These are phyloP conservation scores for Acromyrmex charruanus DNA, from an alignment of 1,140 invertebrate genomes.

Conservation along the genomic window DNA sequence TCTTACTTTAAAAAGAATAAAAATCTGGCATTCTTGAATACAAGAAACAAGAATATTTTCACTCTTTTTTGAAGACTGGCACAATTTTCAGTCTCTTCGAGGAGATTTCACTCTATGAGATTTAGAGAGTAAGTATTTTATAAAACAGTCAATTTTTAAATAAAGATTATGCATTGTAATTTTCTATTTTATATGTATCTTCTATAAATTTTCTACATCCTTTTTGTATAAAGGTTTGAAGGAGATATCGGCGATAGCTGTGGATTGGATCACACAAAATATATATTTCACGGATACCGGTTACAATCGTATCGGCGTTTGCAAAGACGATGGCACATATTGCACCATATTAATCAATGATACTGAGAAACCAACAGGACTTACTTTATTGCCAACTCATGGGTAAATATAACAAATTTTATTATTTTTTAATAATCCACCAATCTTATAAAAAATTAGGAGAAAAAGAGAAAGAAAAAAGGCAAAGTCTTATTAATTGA, in stretches of 20 bases:
- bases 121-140: background rate
- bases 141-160: background rate
- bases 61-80: too few species aligned
- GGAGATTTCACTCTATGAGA: too few species aligned
- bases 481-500: background rate
- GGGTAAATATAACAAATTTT: constrained; percentile 85
- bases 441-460: background rate
- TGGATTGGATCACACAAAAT: constrained; percentile 94
- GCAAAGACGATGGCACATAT: constrained; percentile 88
- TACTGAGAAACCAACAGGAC: constrained; percentile 87
- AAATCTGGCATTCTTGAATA: too few species aligned
- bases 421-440: background rate
- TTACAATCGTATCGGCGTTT: constrained; percentile 91
- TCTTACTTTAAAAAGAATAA: too few species aligned
- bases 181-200: background rate
- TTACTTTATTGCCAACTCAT: constrained; percentile 88
- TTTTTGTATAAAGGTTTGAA: constrained; percentile 88
- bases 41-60: too few species aligned
- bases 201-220: background rate
- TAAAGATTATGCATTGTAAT: background rate
- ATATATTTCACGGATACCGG: constrained; percentile 93
- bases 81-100: too few species aligned
- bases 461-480: background rate
- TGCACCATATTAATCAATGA: constrained; percentile 89
- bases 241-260: constrained; percentile 91